These are phyloP conservation scores for Unio pictorum DNA, from an alignment of 2,888 invertebrate genomes.

Conservation along the genomic window DNA sequence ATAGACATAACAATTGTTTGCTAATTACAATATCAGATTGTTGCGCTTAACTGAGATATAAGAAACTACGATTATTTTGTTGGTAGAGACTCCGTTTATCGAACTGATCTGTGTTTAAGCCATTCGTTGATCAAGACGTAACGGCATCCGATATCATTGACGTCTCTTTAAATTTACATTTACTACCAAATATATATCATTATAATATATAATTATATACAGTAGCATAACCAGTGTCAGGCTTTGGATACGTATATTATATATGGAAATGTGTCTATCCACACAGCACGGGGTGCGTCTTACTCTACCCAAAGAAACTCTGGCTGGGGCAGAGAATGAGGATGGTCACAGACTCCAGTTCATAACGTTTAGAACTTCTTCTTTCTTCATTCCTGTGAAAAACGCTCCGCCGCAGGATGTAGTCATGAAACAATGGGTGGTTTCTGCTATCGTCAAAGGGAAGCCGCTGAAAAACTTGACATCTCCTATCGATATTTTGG, in stretches of 20 bases:
- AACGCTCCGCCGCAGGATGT: slow-evolving; percentile 32
- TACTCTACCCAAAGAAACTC: slow-evolving; percentile 42
- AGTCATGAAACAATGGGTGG: slow-evolving; percentile 48
- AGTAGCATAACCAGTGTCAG: background rate
- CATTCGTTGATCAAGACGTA: too few relatives aligned
- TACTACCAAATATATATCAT: too few relatives aligned
- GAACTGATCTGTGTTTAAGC: too few relatives aligned
- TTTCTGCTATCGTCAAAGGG: slow-evolving; percentile 53
- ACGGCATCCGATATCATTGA: too few relatives aligned
- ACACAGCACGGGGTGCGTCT: slow-evolving; percentile 44
- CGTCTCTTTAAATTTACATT: too few relatives aligned
- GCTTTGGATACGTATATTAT: background rate
- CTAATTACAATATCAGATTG: too few relatives aligned
- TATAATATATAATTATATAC: too few relatives aligned
- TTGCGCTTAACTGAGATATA: too few relatives aligned
- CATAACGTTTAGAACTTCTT: slow-evolving; percentile 49
- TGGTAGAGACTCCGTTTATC: too few relatives aligned
- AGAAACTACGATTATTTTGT: too few relatives aligned
- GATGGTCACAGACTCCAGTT: slow-evolving; percentile 40
- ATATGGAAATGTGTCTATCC: background rate
- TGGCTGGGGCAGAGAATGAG: slow-evolving; percentile 24
- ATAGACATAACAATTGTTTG: too few relatives aligned
- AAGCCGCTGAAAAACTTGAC: slow-evolving; percentile 42
- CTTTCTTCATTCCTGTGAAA: slow-evolving; percentile 50
- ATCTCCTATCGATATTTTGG: slow-evolving; percentile 44